Conservation (phyloP, 64 coral and sea anemone species). For the Anthopleura sola region DNA sequence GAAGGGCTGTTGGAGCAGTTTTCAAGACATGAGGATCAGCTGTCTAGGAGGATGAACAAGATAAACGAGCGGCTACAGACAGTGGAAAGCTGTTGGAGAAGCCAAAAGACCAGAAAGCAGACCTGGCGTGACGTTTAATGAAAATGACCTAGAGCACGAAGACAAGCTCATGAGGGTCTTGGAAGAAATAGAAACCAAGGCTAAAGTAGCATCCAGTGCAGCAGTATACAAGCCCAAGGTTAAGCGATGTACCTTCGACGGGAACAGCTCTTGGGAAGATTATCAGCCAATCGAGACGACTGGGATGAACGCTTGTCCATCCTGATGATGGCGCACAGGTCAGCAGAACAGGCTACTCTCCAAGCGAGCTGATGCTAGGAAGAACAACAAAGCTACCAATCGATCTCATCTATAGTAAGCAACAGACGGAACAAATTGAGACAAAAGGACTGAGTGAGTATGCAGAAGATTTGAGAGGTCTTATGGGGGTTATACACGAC, state of each 20-base stretch:
- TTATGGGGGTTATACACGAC: slow-evolving; percentile 9
- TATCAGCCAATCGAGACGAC: not conserved
- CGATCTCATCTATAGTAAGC: too few relatives aligned
- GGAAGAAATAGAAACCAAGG: not conserved
- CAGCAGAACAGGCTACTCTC: not conserved
- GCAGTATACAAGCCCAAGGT: not conserved
- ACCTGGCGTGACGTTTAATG: not conserved
- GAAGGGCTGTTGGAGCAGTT: not conserved
- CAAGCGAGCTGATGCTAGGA: not conserved
- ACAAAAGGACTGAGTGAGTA: not conserved
- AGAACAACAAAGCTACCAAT: slow-evolving; percentile 6
- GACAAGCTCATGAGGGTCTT: not conserved
- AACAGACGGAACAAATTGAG: too few relatives aligned
- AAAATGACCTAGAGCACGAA: not conserved
- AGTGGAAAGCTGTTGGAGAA: not conserved
- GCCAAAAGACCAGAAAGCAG: not conserved
- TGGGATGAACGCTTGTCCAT: slow-evolving; percentile 33
- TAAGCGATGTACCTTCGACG: not conserved
- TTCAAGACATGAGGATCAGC: not conserved
- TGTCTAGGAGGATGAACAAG: not conserved
- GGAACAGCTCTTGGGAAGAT: not conserved
- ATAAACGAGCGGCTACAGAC: not conserved
- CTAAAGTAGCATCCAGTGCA: not conserved
- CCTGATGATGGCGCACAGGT: slow-evolving; percentile 37
- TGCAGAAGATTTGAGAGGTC: slow-evolving; percentile 11